Evolutionary conservation across 2,888 invertebrate genomes (phyloP).

Genomic region (Drosophila imparisetae): DNA sequence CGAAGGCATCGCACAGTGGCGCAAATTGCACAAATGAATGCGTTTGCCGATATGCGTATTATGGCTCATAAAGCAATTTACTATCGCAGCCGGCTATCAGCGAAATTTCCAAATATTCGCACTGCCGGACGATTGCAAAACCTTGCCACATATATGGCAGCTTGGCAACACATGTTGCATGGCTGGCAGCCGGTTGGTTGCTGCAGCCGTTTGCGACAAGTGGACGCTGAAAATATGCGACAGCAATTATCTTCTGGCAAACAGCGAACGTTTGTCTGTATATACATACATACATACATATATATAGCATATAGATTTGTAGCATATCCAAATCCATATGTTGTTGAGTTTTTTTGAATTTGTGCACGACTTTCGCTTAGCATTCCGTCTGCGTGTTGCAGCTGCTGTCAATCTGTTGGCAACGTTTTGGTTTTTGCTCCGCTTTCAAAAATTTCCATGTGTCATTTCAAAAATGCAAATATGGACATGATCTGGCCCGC

Average conservation of each 20-base stretch:
- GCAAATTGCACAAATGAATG: conserved; percentile 34
- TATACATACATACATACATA: background rate
- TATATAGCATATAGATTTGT: conserved; percentile 20
- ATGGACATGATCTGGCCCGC: conserved; percentile 76
- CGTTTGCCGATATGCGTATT: conserved; percentile 10
- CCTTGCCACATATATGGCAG: conserved; percentile 59
- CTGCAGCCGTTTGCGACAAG: conserved; percentile 59
- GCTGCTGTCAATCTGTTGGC: conserved; percentile 80
- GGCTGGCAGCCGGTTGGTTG: conserved; percentile 42
- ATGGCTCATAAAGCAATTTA: conserved; percentile 37
- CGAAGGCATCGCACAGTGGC: conserved; percentile 63
- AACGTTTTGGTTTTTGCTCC: conserved; percentile 61
- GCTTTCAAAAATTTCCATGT: conserved; percentile 77
- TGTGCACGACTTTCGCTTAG: conserved; percentile 19
- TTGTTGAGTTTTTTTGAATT: conserved; percentile 44
- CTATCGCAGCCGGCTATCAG: conserved; percentile 31
- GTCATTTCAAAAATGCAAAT: conserved; percentile 81
- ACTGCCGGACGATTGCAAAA: conserved; percentile 61
- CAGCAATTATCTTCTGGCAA: conserved; percentile 72
- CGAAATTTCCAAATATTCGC: conserved; percentile 57
- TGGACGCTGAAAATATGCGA: conserved; percentile 75
- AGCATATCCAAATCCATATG: conserved; percentile 67
- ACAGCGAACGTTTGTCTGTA: conserved; percentile 27
- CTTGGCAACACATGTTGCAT: conserved; percentile 68
- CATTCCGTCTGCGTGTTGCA: conserved; percentile 59